Evolutionary conservation across 2,888 invertebrate species (phyloP), one percentile per base, ranked within the genome.

Genomic region (Pristionchus japonicus): DNA sequence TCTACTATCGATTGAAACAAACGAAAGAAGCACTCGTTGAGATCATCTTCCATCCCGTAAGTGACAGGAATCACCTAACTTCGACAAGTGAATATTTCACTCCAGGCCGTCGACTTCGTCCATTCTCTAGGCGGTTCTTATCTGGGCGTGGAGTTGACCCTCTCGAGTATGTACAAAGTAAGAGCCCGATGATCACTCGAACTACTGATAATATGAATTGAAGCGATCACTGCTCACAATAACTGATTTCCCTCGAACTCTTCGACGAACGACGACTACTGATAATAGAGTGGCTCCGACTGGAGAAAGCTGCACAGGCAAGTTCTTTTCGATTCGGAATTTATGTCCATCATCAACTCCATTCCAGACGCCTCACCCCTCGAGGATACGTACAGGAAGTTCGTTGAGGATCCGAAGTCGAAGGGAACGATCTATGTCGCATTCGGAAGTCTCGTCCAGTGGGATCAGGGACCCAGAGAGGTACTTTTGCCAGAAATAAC

Each of bases 401-500:
- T 92, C 67, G 89, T 92, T 17, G 90, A 91, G 52, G 92, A 92
- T 88, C 89, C 91, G 0, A 70, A 34, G 3, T 92, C 92, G 34
- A 90, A 88, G 61, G 92, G 92, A 86, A 92, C 92, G 3, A 92
- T 92, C 23, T 91, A 92, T 77, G 91, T 92, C n/a, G 92, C 92
- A 13, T 92, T 92, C 61, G 92, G 92, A 2, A 90, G 90, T 13
- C 90, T 91, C 86, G 89, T 91, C 23, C 89, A 91, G 37, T 91
- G 91, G 89, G 89, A 90, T 37, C 86, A 88, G 27, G 92, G 91
- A n/a, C 91, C 92, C 27, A 87, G 74, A 9, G 90, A 90, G 57
- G 90, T 90, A n/a, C n/a, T n/a, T n/a, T n/a, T n/a, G n/a, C n/a
- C n/a, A n/a, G n/a, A n/a, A n/a, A n/a, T n/a, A n/a, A n/a, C n/a